Evolutionary conservation across 2,888 invertebrate species (phyloP), one percentile per base, ranked within the genome.

Genomic region (Diadromus collaris): DNA sequence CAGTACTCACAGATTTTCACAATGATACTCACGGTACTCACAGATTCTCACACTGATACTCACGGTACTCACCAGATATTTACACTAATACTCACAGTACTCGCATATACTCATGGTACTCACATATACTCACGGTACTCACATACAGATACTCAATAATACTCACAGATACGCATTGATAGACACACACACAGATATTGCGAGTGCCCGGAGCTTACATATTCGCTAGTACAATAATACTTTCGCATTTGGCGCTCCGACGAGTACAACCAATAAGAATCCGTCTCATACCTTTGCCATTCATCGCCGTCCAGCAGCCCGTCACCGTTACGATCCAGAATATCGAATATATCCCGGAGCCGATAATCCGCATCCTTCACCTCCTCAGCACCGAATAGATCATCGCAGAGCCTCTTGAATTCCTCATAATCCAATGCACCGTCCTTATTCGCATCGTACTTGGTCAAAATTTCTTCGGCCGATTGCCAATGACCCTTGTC

Each of bases 241-340:
- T 16, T 41, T 41, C 5, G 38, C 16, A 41, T 41, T 41, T 41
- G 38, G 38, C 38, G 38, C 38, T 13, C 16, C 38, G 16, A 41
- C 38, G 13, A 4, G 38, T 16, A 41, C 38, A 41, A 5, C 38
- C 38, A 41, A 41, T 16, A 5, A 16, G 38, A 41, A 41, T 2
- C 38, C 38, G 13, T 6, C 38, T 6, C 79, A 79, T 72, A 89
- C 89, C 81, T 89, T 16, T 94, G 92, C 89, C 97, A 96, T 91
- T 97, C 97, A 61, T 95, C 94, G 67, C 93, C 93, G 86, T 96
- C 95, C 67, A 97, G 94, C 85, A 93, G 93, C 0, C 94, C 95
- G 89, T 96, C 96, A 13, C 90, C 92, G 85, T 97, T 94, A 81
- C 92, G 93, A 90, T 97, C 97, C 88, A 97, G 96, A 68, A 96